Percentiles rank a stretch among this genome's conserved stretches.
Evolutionary conservation across 2,888 invertebrate species (phyloP).

Genomic region (Lithosia quadra): DNA sequence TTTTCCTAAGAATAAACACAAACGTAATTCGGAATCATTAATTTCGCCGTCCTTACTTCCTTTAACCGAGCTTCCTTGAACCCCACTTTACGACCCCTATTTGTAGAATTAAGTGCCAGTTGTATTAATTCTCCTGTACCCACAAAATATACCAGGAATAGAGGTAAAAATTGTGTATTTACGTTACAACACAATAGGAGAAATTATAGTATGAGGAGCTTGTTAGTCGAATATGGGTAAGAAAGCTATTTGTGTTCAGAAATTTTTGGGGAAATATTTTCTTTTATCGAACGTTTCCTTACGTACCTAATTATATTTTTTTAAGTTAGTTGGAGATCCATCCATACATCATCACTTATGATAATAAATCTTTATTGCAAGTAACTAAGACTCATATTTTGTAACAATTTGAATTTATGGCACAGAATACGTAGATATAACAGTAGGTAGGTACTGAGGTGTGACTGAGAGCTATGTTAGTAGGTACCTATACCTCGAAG

Average conservation of each 20-base stretch:
- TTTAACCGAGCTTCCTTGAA: conserved; percentile 7
- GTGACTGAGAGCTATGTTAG: too few relatives aligned
- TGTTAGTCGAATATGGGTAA: neutral
- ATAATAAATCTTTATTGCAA: too few relatives aligned
- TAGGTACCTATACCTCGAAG: too few relatives aligned
- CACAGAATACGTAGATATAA: too few relatives aligned
- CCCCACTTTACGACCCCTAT: conserved; percentile 23
- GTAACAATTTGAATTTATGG: too few relatives aligned
- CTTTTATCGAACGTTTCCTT: neutral
- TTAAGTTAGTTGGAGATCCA: too few relatives aligned
- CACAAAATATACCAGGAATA: conserved; percentile 25
- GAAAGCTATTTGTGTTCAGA: neutral
- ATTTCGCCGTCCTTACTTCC: conserved; percentile 18
- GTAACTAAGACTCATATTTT: too few relatives aligned
- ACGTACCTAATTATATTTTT: too few relatives aligned
- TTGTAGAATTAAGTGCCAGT: conserved; percentile 28
- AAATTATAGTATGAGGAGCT: conserved; percentile 8
- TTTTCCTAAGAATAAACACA: conserved; percentile 7
- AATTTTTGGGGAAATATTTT: neutral
- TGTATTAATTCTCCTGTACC: conserved; percentile 24
- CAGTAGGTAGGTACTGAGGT: too few relatives aligned
- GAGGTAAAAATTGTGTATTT: conserved; percentile 16
- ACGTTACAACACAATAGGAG: conserved; percentile 3
- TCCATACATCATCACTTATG: too few relatives aligned
- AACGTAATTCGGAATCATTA: conserved; percentile 20